Evolutionary conservation across 2,888 invertebrate genomes (phyloP).

Genomic region (Cactoblastis cactorum): DNA sequence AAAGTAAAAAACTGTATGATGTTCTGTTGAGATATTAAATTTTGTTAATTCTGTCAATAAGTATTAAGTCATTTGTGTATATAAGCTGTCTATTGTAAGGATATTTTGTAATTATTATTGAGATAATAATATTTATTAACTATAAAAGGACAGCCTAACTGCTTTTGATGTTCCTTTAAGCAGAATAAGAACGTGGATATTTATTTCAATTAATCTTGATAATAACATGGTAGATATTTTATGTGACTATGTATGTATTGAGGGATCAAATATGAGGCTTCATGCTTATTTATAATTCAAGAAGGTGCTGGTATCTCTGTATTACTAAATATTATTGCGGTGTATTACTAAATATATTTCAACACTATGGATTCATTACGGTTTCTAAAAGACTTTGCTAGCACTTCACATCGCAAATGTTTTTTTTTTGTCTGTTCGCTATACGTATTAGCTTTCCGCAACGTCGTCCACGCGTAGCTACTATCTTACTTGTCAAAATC

Average conservation of each 20-base stretch:
- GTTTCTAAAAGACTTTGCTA: too few species aligned
- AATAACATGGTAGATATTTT: background rate
- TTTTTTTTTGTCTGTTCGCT: too few species aligned
- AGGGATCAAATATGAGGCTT: background rate
- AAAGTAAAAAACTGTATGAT: background rate
- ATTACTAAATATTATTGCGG: background rate
- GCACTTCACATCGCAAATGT: too few species aligned
- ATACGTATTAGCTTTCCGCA: too few species aligned
- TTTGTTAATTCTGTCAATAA: background rate
- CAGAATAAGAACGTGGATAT: background rate
- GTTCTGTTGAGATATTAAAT: background rate
- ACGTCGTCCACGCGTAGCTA: too few species aligned
- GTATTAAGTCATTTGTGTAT: background rate
- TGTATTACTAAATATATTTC: background rate
- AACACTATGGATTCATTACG: too few species aligned
- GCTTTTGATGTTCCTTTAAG: background rate
- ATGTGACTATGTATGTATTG: background rate
- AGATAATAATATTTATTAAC: background rate
- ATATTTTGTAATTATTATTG: conserved; percentile 12
- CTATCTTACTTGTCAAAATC: too few species aligned
- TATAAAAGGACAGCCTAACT: background rate
- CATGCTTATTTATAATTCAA: background rate
- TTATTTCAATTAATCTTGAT: background rate
- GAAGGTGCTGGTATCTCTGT: background rate
- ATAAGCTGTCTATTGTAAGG: conserved; percentile 1